A percentile compares a stretch with the other conserved stretches of the same genome.
phyloP scores from a whole-genome alignment of 92 coral and sea anemone species.

The Porites evermanni region DNA sequence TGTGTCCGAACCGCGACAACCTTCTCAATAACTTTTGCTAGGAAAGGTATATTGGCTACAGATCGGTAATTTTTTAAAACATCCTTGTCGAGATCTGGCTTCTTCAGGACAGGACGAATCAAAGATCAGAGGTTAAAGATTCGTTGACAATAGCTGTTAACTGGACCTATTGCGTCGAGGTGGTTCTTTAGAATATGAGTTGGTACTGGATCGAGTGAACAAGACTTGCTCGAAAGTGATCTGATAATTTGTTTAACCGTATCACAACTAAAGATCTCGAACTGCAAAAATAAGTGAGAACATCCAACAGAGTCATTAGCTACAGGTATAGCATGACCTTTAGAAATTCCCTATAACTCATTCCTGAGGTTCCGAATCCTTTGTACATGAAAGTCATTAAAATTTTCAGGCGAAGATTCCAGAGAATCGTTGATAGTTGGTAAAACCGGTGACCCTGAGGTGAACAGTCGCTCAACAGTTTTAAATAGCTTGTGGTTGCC shows the following conservation, averaged over 20 bases:
- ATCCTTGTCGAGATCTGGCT: too few species aligned
- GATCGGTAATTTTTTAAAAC: too few species aligned
- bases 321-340: background rate
- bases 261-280: background rate
- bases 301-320: background rate
- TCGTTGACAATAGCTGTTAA: constrained; percentile 34
- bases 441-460: constrained; percentile 3
- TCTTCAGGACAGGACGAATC: too few species aligned
- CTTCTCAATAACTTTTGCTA: too few species aligned
- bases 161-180: constrained; percentile 17
- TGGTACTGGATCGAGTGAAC: background rate
- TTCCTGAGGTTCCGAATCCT: background rate
- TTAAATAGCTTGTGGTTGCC: background rate
- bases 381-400: background rate
- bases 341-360: background rate
- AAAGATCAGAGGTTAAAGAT: too few species aligned
- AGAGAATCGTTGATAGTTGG: background rate
- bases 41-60: too few species aligned
- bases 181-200: constrained; percentile 10
- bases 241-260: background rate
- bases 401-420: background rate
- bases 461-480: background rate
- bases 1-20: background rate
- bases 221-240: too few species aligned
- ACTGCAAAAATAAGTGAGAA: background rate